Base-by-base conservation (phyloP, 2,888 invertebrate genomes). In the Synergus umbraculus region DNA sequence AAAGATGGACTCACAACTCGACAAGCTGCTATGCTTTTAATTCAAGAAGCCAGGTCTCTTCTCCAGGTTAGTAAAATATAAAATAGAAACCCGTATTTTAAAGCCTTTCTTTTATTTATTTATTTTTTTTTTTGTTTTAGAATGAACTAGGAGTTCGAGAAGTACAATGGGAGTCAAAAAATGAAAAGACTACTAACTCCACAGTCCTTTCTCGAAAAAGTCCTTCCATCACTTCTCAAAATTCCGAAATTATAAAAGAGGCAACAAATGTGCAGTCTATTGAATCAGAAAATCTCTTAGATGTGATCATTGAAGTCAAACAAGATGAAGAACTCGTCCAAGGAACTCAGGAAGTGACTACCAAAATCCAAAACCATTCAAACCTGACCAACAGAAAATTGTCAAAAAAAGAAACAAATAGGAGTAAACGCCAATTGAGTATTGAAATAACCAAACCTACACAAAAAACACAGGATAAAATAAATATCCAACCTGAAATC, bases 21-120 rank as follows among this genome's bases (percentile, higher is more conserved):
- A 78, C 96, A 98, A 92, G 98, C 98, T 7, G 97, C 98, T 4
- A 92, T 94, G 81, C 93, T 96, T 84, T 93, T 98, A 29, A 95
- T 98, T 29, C 89, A 93, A 22, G 97, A 97, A 92, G 98, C 98
- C 43, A 94, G 97, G 88, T 93, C 93, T 85, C 94, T 94, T 80
- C 91, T 95, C 9, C 93, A 94, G 90, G 93, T 93, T 81, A 81
- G 60, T 81, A 10, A 82, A 60, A 79, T 60, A 10, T 58, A 1
- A 54, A 73, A 8, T 10, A 18, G 44, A 49, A 13, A 66, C 29
- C 13, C 4, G 66, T 65, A 15, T 49, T 65, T 54, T 29, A 54
- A 22, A 43, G 29, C 29, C 22, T 4, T 12, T 46, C 66, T 76
- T 15, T 67, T 44, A 37, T 37, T 67, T 44, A 37, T 37, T 37